These are phyloP conservation scores for Junco hyemalis DNA, from an alignment of 2,113 vertebrate species.

Conservation along the genomic window DNA sequence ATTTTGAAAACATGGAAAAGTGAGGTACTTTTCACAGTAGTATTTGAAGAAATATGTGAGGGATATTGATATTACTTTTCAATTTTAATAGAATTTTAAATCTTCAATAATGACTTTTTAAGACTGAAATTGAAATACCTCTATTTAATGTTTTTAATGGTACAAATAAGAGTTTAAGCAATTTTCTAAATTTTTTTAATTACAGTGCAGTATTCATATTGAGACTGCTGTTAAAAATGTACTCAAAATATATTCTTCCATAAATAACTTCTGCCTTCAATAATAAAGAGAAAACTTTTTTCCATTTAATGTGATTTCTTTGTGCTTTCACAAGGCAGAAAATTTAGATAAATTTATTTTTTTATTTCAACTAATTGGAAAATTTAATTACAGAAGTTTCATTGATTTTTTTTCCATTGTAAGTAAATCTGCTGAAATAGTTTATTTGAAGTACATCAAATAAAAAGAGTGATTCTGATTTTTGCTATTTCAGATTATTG, in stretches of 20 bases:
- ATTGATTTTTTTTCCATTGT: not conserved
- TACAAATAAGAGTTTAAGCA: not conserved
- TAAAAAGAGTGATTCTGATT: not conserved
- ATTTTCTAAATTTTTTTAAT: not conserved
- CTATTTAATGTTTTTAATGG: not conserved
- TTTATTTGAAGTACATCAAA: not conserved
- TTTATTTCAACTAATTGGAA: not conserved
- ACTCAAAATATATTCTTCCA: not conserved
- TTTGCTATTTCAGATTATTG: slow-evolving; percentile 79
- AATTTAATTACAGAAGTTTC: not conserved
- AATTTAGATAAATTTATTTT: not conserved
- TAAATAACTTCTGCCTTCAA: not conserved
- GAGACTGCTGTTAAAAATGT: not conserved
- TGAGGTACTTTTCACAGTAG: not conserved
- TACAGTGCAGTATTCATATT: not conserved
- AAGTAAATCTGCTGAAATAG: not conserved
- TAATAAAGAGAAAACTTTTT: not conserved
- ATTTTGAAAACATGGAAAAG: not conserved
- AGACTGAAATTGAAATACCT: not conserved
- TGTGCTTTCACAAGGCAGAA: not conserved
- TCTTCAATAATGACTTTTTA: not conserved
- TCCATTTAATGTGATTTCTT: not conserved
- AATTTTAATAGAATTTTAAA: not conserved
- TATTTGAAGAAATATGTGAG: not conserved
- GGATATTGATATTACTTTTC: not conserved